Evolutionary conservation across 53 echinoderm and acorn worm genomes (phyloP).

Genomic region (Paracentrotus lividus): DNA sequence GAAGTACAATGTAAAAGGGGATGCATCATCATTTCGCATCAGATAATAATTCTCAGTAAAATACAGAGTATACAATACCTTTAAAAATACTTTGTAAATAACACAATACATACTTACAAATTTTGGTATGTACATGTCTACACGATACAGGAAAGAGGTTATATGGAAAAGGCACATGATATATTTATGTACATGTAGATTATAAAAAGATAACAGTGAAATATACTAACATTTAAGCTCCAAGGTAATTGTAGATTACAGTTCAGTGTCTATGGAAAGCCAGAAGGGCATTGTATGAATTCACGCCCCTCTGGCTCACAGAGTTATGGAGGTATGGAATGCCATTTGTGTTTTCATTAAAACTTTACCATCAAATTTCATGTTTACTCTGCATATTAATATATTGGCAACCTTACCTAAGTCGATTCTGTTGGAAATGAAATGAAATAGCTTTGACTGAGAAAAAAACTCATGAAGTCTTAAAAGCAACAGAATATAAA

Average conservation of each 20-base stretch:
- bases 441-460: too few relatives aligned
- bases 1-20: not conserved
- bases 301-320: not conserved
- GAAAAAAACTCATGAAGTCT: too few relatives aligned
- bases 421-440: too few relatives aligned
- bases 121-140: too few relatives aligned
- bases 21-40: not conserved
- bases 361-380: not conserved
- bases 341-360: not conserved
- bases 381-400: too few relatives aligned
- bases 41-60: not conserved
- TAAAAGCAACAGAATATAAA: too few relatives aligned
- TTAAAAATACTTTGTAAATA: not conserved
- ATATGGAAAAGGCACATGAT: not conserved
- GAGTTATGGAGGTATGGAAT: not conserved
- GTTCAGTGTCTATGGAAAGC: too few relatives aligned
- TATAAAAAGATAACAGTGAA: not conserved
- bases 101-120: conserved; percentile 7
- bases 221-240: too few relatives aligned
- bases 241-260: too few relatives aligned
- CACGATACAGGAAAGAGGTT: not conserved
- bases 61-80: not conserved
- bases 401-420: too few relatives aligned
- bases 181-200: not conserved
- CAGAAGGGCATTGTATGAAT: not conserved